phyloP scores from a whole-genome alignment of 2,113 vertebrate genomes.

The Australoheros scitulus region DNA sequence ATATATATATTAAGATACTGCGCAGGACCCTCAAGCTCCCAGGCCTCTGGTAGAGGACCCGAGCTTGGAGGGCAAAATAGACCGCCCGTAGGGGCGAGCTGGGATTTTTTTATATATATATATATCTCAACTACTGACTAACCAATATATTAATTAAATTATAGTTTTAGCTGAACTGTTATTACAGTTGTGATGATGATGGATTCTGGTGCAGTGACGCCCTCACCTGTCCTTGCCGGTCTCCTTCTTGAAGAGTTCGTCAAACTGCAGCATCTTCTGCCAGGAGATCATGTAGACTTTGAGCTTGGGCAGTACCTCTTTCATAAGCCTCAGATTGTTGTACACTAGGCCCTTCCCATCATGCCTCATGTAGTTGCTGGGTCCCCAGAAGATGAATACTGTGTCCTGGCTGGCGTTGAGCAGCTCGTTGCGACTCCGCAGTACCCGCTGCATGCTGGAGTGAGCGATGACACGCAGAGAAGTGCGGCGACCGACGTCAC shows the following conservation, averaged over 20 bases:
- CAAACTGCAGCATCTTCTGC: slow-evolving; percentile 97
- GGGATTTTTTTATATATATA: fast-evolving
- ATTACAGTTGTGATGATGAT: neutral
- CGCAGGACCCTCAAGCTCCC: too few relatives aligned
- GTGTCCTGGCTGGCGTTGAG: slow-evolving; percentile 93
- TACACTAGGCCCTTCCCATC: slow-evolving; percentile 96
- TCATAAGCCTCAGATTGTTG: slow-evolving; percentile 96
- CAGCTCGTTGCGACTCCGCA: slow-evolving; percentile 90
- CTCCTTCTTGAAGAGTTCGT: slow-evolving; percentile 96
- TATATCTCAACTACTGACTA: too few relatives aligned
- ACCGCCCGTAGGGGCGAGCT: too few relatives aligned
- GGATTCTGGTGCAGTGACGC: neutral
- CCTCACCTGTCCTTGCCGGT: slow-evolving; percentile 96
- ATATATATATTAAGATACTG: neutral
- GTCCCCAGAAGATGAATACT: slow-evolving; percentile 98
- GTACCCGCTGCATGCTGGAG: slow-evolving; percentile 94
- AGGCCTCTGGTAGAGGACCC: too few relatives aligned
- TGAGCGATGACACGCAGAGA: slow-evolving; percentile 95
- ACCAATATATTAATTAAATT: neutral
- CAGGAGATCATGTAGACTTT: slow-evolving; percentile 94
- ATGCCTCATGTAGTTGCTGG: slow-evolving; percentile 96
- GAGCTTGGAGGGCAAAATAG: too few relatives aligned
- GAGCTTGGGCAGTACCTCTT: slow-evolving; percentile 91
- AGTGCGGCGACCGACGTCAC: slow-evolving; percentile 90
- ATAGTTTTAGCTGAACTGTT: neutral